Evolutionary conservation across 2,888 invertebrate species (phyloP).

Genomic region (Pseudococcus viburni): DNA sequence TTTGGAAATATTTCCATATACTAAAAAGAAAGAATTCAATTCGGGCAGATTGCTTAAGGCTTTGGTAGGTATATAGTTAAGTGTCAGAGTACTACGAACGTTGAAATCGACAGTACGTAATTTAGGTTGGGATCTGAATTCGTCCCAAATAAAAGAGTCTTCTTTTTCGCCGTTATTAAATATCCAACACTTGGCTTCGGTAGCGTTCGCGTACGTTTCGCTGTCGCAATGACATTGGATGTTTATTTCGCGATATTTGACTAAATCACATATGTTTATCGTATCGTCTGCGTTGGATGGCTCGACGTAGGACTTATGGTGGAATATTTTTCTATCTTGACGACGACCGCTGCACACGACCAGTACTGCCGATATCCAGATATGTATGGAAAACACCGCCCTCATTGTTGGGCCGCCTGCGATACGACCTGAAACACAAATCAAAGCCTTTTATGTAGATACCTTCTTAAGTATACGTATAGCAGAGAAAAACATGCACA

Average conservation of each 20-base stretch:
- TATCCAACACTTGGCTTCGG: slow-evolving; percentile 84
- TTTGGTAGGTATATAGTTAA: slow-evolving; percentile 81
- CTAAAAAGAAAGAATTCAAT: slow-evolving; percentile 79
- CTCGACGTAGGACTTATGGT: not conserved
- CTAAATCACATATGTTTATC: slow-evolving; percentile 69
- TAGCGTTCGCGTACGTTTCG: slow-evolving; percentile 75
- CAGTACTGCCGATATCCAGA: slow-evolving; percentile 30
- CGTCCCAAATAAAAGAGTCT: slow-evolving; percentile 82
- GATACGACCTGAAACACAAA: slow-evolving; percentile 44
- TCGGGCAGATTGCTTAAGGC: slow-evolving; percentile 79
- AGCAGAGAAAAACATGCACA: not conserved
- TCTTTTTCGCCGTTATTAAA: slow-evolving; percentile 79
- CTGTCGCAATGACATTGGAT: slow-evolving; percentile 81
- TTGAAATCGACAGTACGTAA: slow-evolving; percentile 81
- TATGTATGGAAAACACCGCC: slow-evolving; percentile 37
- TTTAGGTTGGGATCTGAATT: slow-evolving; percentile 81
- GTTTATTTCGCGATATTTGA: slow-evolving; percentile 69
- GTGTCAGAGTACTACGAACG: slow-evolving; percentile 78
- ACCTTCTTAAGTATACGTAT: not conserved
- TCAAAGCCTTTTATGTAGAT: slow-evolving; percentile 33
- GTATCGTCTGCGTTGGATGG: slow-evolving; percentile 59
- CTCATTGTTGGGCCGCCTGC: slow-evolving; percentile 1
- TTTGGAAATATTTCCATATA: slow-evolving; percentile 81
- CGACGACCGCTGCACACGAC: slow-evolving; percentile 13
- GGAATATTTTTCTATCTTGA: not conserved